phyloP scores from a whole-genome alignment of 1,140 invertebrate species.

The Euura lappo region DNA sequence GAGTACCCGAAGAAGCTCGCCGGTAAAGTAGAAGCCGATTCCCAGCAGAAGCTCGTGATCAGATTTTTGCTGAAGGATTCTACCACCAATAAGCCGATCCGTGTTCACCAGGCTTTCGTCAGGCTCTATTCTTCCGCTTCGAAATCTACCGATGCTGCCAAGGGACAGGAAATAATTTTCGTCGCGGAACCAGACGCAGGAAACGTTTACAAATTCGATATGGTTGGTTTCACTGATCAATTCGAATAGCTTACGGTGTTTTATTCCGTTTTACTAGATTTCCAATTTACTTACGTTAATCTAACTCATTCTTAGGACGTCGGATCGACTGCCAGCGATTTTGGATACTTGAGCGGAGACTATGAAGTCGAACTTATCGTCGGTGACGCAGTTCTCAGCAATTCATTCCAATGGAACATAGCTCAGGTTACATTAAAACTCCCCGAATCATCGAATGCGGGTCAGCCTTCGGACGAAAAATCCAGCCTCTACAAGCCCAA shows the following conservation, averaged over 20 bases:
- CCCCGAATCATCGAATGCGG: constrained; percentile 48
- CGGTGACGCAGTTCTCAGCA: constrained; percentile 89
- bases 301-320: constrained; percentile 71
- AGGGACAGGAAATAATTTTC: constrained; percentile 87
- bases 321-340: constrained; percentile 79
- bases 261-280: background rate
- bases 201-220: constrained; percentile 89
- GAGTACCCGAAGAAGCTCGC: constrained; percentile 74
- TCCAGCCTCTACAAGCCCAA: constrained; percentile 64
- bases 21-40: constrained; percentile 79
- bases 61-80: constrained; percentile 83
- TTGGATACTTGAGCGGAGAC: constrained; percentile 76
- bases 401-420: constrained; percentile 87
- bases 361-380: constrained; percentile 88
- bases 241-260: constrained; percentile 20
- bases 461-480: constrained; percentile 41
- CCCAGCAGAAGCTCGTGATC: constrained; percentile 86
- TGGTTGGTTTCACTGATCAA: constrained; percentile 65
- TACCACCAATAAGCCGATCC: constrained; percentile 69
- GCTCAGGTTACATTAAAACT: constrained; percentile 81
- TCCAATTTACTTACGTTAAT: constrained; percentile 25
- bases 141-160: constrained; percentile 52
- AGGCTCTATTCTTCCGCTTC: constrained; percentile 64
- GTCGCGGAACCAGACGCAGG: constrained; percentile 87
- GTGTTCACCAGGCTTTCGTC: constrained; percentile 93